Percentiles rank a stretch among this genome's conserved stretches.
Evolutionary conservation across 2,888 invertebrate genomes (phyloP).

Genomic region (Drosophila stalkeri): DNA sequence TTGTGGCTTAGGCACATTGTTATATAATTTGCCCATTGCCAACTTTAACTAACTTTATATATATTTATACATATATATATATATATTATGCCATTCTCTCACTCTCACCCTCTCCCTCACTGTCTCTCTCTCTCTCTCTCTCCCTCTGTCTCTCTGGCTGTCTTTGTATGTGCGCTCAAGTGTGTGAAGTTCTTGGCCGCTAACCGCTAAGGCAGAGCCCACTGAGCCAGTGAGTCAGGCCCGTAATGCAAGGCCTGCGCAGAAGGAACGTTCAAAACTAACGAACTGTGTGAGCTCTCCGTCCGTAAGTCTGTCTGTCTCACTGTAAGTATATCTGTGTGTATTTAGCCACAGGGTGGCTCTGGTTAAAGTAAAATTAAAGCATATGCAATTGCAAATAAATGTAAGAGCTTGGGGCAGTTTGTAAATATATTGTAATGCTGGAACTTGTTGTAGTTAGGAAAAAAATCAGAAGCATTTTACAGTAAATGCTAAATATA

Average conservation of each 20-base stretch:
- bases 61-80: conserved; percentile 9
- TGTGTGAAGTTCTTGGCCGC: conserved; percentile 76
- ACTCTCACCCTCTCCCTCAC: conserved; percentile 34
- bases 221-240: conserved; percentile 46
- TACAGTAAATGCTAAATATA: background rate
- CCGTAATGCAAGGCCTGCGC: conserved; percentile 36
- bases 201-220: conserved; percentile 51
- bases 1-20: conserved; percentile 66
- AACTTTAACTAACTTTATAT: conserved; percentile 50
- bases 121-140: conserved; percentile 38
- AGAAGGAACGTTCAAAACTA: conserved; percentile 24
- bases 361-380: conserved; percentile 20
- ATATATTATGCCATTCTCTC: conserved; percentile 17
- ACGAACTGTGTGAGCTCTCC: conserved; percentile 12
- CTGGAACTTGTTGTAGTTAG: background rate
- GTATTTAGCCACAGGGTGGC: conserved; percentile 39
- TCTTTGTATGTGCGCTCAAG: conserved; percentile 61
- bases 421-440: background rate
- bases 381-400: conserved; percentile 7
- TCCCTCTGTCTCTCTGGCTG: conserved; percentile 21
- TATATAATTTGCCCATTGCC: conserved; percentile 73
- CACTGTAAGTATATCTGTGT: background rate
- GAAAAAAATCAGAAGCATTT: background rate
- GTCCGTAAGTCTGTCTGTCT: background rate
- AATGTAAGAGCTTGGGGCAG: background rate